Percentiles rank a stretch among this genome's conserved stretches.
Conservation (phyloP, 2,113 vertebrate genomes). For the Tragelaphus imberbis region DNA sequence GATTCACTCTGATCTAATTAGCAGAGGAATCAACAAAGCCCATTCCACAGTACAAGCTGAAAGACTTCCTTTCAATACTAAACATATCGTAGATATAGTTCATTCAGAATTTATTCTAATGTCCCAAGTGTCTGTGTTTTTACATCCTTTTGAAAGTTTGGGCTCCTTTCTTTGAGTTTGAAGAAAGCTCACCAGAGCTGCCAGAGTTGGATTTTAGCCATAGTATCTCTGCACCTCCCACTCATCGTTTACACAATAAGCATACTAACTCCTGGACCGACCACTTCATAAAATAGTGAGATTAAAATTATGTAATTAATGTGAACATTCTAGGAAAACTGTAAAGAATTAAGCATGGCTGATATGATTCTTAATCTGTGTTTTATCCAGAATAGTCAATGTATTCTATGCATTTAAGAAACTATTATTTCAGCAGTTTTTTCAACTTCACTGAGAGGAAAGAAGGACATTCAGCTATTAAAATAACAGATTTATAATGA, state of each 20-base stretch:
- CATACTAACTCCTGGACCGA: not conserved
- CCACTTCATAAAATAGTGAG: not conserved
- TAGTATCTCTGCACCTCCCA: not conserved
- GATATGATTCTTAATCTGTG: not conserved
- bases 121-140: not conserved
- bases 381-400: constrained; percentile 1
- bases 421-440: constrained; percentile 8
- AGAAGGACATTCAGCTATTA: not conserved
- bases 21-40: not conserved
- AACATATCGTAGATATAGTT: not conserved
- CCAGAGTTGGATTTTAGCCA: not conserved
- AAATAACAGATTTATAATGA: not conserved
- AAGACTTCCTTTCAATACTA: not conserved
- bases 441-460: not conserved
- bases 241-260: not conserved
- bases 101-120: not conserved
- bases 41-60: not conserved
- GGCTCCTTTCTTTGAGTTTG: not conserved
- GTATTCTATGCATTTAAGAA: not conserved
- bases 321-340: not conserved
- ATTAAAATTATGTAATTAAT: not conserved
- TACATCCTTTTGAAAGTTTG: not conserved
- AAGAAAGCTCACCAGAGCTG: not conserved
- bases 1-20: not conserved
- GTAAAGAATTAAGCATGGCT: not conserved